Conservation (phyloP, 1,140 invertebrate species). For the Scaptomyza hsui region DNA sequence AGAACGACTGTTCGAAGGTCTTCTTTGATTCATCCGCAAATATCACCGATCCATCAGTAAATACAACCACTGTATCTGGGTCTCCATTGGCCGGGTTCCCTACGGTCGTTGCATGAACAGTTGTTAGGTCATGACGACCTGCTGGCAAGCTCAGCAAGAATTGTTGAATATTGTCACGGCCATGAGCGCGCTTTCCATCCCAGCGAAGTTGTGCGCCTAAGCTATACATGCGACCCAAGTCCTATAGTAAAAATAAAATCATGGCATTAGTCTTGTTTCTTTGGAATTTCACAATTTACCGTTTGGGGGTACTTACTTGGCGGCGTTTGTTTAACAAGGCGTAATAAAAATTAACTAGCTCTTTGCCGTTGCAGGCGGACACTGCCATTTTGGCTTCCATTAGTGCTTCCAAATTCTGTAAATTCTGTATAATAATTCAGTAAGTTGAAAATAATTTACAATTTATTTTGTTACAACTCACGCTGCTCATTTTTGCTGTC, state of each 20-base stretch:
- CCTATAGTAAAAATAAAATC: conserved; percentile 81
- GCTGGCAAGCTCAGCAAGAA: conserved; percentile 89
- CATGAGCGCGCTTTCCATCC: conserved; percentile 92
- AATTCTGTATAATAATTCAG: too few species aligned
- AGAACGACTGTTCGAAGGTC: conserved; percentile 91
- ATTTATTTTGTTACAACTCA: too few species aligned
- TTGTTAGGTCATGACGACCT: conserved; percentile 88
- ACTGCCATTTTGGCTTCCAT: neutral
- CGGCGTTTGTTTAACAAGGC: neutral
- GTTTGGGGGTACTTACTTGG: neutral
- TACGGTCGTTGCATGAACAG: conserved; percentile 92
- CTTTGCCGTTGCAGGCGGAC: neutral
- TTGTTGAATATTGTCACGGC: conserved; percentile 91
- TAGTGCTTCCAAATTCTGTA: too few species aligned
- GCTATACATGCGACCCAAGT: conserved; percentile 90
- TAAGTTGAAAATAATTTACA: too few species aligned
- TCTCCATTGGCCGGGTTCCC: conserved; percentile 88
- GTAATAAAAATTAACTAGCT: neutral
- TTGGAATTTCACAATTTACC: neutral
- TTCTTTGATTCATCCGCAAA: conserved; percentile 86
- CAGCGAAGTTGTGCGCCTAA: conserved; percentile 91
- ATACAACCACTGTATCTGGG: conserved; percentile 89
- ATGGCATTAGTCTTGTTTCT: neutral
- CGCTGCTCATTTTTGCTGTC: too few species aligned
- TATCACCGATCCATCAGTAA: conserved; percentile 89